Base-by-base conservation (phyloP, 2,113 vertebrate species). In the Ceyx melanurus region DNA sequence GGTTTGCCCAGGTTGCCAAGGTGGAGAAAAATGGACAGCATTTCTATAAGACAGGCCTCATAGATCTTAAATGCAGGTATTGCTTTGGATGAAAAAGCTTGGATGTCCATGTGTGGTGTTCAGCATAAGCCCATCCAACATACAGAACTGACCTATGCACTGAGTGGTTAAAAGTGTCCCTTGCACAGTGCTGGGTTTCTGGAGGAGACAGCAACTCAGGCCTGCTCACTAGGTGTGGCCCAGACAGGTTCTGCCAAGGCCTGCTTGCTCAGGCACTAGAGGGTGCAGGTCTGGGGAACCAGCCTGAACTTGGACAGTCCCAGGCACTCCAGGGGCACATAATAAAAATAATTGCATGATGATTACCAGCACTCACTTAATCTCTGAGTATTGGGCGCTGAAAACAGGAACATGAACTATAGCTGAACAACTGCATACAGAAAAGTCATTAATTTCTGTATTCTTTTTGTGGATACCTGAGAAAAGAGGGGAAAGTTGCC, bases 11-110 rank as follows among this genome's bases (percentile, higher is more conserved):
- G 22, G 6, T 89, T 91, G 46, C 37, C 15, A 50, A 6, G 42
- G 37, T 26, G 10, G 67, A 70, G 37, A n/a, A 76, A 46, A 81
- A 48, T 10, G 7, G 37, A 21, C 1, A 4, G 11, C 0, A 0
- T 66, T 40, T 80, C 65, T 88, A 1, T 50, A 54, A 40, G 37
- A 28, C 14, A 23, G 9, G 21, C 65, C 28, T 76, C 5, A 3
- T 7, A 61, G 50, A 11, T 70, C 42, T 88, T 88, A 76, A 79
- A 37, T 57, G 33, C 5, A 3, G 17, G 8, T 75, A 11, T 68
- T 84, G 48, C 70, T 76, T 57, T 68, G 62, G 66, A 53, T 75
- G n/a, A 60, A 82, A 40, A 85, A 42, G 15, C 40, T 76, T 57
- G 33, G 21, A 7, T 82, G 26, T 68, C 75, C 4, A 2, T 61